phyloP scores from a whole-genome alignment of 2,888 invertebrate species.

The Lithophane ornitopus region DNA sequence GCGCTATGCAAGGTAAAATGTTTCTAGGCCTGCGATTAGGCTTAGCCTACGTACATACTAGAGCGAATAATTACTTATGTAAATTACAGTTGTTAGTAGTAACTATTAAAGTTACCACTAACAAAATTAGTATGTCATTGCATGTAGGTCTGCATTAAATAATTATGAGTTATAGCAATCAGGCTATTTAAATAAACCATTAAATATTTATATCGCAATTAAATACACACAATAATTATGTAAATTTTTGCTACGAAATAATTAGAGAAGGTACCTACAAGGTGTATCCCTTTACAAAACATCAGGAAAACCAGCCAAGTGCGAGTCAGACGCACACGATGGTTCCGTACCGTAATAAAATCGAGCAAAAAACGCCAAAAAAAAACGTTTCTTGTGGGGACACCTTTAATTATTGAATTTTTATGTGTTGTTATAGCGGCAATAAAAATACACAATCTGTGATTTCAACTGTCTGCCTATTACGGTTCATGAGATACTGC shows the following conservation, averaged over 20 bases:
- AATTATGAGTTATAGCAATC: conserved; percentile 13
- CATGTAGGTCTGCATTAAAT: conserved; percentile 15
- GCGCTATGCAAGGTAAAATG: too few relatives aligned
- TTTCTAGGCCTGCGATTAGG: too few relatives aligned
- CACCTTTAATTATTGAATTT: too few relatives aligned
- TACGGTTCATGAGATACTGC: too few relatives aligned
- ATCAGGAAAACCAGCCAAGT: not conserved
- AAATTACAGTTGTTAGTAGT: conserved; percentile 22
- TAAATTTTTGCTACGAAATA: not conserved
- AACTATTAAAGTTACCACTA: too few relatives aligned
- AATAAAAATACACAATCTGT: too few relatives aligned
- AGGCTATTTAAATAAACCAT: not conserved
- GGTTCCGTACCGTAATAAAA: too few relatives aligned
- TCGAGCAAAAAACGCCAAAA: too few relatives aligned
- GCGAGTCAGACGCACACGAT: too few relatives aligned
- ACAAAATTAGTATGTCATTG: conserved; percentile 17
- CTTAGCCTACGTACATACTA: not conserved
- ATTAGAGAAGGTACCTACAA: not conserved
- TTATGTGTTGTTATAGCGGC: too few relatives aligned
- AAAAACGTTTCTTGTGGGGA: too few relatives aligned
- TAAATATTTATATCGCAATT: conserved; percentile 22
- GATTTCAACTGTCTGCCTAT: too few relatives aligned
- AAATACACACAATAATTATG: conserved; percentile 7
- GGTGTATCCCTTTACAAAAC: conserved; percentile 5
- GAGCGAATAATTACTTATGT: conserved; percentile 3